Base-by-base conservation (phyloP, 2,797 vertebrate species). In the Xyrichtys novacula region DNA sequence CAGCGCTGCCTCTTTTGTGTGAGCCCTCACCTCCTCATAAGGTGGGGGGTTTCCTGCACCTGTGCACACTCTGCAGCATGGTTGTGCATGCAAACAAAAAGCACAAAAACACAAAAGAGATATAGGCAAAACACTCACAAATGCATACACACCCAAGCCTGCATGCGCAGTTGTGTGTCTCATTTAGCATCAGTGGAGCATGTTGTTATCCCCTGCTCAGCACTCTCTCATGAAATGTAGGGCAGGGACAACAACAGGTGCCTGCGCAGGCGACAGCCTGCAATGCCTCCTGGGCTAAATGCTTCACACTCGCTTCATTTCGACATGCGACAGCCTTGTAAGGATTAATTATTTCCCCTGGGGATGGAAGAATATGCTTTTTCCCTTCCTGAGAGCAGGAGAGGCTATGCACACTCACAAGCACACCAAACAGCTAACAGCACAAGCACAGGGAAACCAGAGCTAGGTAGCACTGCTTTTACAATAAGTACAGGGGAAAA, bases 341-440 rank as follows among this genome's bases (percentile, higher is more conserved):
- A 90, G 88, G 90, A 92, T 94, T 94, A 93, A 94, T 94, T 94
- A 94, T 94, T 93, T 91, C 93, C 93, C 92, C 84, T 59, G 92
- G 84, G 90, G 91, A 90, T 84, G 79, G 84, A 87, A 83, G 84
- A 88, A 89, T 88, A 88, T 90, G 83, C 76, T 85, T 87, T 86
- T 89, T 86, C 77, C 76, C 80, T 87, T 85, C 83, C 83, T 84
- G 75, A 85, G 86, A 83, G 84, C 84, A 81, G 83, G 80, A 86
- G 80, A 85, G 80, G 83, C 80, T 78, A 81, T 74, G 79, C 71
- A 81, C 85, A 70, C 82, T 84, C 88, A 67, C 76, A 69, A 74
- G 82, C 78, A 83, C 82, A 80, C 86, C 87, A 88, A 89, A 87
- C 71, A 81, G 81, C 80, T 71, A 76, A 76, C 22, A 80, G 81